Conservation (phyloP, 2,888 invertebrate genomes). For the Microctonus brassicae region DNA sequence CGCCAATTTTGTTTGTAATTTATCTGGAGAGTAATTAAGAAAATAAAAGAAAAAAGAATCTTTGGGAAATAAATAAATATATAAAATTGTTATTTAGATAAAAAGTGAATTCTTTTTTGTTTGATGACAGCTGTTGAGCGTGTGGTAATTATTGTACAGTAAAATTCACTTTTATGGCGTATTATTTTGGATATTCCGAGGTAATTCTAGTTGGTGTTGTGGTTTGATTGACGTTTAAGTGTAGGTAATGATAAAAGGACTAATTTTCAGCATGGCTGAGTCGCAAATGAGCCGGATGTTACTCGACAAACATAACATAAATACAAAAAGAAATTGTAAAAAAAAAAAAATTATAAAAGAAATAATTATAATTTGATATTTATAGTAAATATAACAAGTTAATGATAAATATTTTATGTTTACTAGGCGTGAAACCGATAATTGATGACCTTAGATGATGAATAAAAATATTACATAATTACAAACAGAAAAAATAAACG, state of each 20-base stretch:
- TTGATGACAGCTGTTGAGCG: constrained; percentile 52
- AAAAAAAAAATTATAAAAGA: background rate
- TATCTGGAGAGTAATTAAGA: background rate
- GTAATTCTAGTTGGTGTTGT: constrained; percentile 20
- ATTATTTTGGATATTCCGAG: constrained; percentile 1
- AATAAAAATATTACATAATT: background rate
- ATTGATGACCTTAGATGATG: background rate
- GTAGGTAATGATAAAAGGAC: constrained; percentile 32
- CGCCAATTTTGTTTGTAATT: too few species aligned
- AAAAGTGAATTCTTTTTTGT: background rate
- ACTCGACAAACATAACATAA: constrained; percentile 8
- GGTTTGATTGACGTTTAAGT: constrained; percentile 38
- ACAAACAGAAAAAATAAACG: background rate
- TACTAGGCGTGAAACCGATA: background rate
- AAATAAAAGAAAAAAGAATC: constrained; percentile 11
- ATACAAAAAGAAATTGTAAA: background rate
- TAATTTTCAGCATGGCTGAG: constrained; percentile 47
- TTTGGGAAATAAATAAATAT: constrained; percentile 12
- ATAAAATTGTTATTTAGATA: background rate
- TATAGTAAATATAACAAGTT: background rate
- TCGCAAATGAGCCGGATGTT: constrained; percentile 32
- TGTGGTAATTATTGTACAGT: constrained; percentile 47
- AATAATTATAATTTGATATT: background rate
- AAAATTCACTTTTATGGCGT: constrained; percentile 52
- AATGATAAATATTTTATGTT: background rate